Percentiles rank a stretch among this genome's conserved stretches.
Evolutionary conservation across 2,113 vertebrate species (phyloP).

Genomic region (Ptilonorhynchus violaceus): DNA sequence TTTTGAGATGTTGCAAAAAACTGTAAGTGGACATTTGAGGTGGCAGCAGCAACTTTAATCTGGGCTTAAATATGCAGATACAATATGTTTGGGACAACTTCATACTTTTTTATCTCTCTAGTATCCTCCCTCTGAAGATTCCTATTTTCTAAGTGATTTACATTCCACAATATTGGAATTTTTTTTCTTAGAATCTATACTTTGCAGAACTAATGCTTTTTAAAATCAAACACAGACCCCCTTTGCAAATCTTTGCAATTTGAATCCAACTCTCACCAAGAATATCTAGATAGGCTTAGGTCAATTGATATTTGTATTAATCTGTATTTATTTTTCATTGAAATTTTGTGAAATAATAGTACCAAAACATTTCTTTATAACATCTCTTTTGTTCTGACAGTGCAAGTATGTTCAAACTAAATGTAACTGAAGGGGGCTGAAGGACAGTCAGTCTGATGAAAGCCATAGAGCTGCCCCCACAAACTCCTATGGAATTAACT

Average conservation of each 20-base stretch:
- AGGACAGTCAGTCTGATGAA: not conserved
- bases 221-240: not conserved
- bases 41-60: not conserved
- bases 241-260: not conserved
- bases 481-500: not conserved
- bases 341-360: not conserved
- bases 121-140: not conserved
- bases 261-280: not conserved
- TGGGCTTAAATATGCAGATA: not conserved
- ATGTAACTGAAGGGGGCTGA: not conserved
- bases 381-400: not conserved
- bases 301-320: not conserved
- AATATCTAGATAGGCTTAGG: not conserved
- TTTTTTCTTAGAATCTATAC: not conserved
- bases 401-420: not conserved
- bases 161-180: not conserved
- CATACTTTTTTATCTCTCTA: not conserved
- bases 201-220: not conserved
- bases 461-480: not conserved
- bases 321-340: not conserved
- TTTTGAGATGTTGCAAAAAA: not conserved
- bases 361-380: not conserved
- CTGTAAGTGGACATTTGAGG: not conserved
- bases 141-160: not conserved
- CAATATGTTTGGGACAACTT: not conserved